Evolutionary conservation across 2,797 vertebrate genomes (phyloP).

Genomic region (Hydrolagus colliei): DNA sequence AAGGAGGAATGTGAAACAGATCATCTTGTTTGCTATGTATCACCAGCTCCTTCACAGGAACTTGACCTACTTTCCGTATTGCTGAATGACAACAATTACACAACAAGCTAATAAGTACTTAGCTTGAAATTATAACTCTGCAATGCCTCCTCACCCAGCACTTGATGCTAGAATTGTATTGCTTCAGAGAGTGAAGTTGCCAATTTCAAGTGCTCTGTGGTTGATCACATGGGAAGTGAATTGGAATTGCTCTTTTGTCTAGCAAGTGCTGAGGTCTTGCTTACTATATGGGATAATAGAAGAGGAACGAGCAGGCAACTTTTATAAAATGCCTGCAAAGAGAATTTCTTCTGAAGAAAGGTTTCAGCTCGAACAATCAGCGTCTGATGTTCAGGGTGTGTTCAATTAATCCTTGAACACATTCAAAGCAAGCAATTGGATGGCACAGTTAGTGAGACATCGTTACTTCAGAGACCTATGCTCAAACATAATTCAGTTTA

Average conservation of each 20-base stretch:
- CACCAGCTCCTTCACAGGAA: too few relatives aligned
- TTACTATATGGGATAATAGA: not conserved
- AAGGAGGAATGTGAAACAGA: too few relatives aligned
- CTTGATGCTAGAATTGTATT: not conserved
- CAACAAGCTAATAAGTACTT: not conserved
- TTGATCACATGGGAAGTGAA: not conserved
- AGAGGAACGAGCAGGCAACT: not conserved
- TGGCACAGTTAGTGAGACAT: too few relatives aligned
- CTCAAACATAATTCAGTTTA: too few relatives aligned
- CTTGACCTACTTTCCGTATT: not conserved
- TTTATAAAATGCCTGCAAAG: not conserved
- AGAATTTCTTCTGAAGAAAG: not conserved
- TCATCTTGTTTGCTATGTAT: not conserved
- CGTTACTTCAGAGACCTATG: too few relatives aligned
- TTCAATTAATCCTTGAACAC: not conserved
- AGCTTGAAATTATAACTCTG: not conserved
- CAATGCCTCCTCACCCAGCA: not conserved
- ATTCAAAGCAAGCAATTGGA: too few relatives aligned
- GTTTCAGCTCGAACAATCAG: too few relatives aligned
- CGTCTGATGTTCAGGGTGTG: not conserved
- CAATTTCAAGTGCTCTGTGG: not conserved
- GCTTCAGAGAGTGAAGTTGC: not conserved
- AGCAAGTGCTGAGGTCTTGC: not conserved
- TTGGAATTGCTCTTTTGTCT: not conserved
- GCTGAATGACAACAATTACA: not conserved